Conservation (phyloP, 2,113 vertebrate genomes). For the Malurus cyaneus region DNA sequence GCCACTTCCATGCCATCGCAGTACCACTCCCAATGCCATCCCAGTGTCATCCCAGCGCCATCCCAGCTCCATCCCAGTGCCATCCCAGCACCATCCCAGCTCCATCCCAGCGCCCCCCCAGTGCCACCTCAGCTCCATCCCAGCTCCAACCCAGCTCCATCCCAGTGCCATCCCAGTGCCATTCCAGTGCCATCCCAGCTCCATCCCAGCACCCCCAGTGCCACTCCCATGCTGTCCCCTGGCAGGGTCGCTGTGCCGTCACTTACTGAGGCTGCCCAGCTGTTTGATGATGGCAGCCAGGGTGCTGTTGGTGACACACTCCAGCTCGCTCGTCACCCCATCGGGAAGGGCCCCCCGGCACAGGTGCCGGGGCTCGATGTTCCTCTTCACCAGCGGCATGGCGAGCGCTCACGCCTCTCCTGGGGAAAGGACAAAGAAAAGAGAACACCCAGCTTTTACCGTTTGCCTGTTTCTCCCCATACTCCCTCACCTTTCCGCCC, state of each 20-base stretch:
- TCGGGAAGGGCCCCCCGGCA: conserved; percentile 87
- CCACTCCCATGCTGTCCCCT: fast-evolving
- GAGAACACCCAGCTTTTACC: fast-evolving
- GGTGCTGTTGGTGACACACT: conserved; percentile 93
- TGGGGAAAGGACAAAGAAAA: not conserved
- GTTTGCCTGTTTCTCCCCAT: not conserved
- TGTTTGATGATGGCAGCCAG: conserved; percentile 92
- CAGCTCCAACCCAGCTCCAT: not conserved
- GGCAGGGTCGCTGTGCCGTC: fast-evolving
- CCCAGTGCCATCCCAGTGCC: fast-evolving
- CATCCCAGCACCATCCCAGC: no score
- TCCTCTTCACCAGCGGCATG: conserved; percentile 91
- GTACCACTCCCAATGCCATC: not conserved
- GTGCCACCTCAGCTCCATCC: not conserved
- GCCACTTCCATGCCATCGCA: not conserved
- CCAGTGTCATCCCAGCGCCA: fast-evolving
- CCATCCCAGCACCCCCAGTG: not conserved
- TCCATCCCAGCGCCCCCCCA: not conserved
- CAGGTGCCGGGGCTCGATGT: conserved; percentile 88
- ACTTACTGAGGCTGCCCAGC: conserved; percentile 91
- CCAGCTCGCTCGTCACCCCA: conserved; percentile 87
- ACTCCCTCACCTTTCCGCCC: not conserved
- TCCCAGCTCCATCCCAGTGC: no score
- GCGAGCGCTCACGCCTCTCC: not conserved
- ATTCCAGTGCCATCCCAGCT: not conserved